Evolutionary conservation across 2,113 vertebrate genomes (phyloP).

Genomic region (Myrmecobius fasciatus): DNA sequence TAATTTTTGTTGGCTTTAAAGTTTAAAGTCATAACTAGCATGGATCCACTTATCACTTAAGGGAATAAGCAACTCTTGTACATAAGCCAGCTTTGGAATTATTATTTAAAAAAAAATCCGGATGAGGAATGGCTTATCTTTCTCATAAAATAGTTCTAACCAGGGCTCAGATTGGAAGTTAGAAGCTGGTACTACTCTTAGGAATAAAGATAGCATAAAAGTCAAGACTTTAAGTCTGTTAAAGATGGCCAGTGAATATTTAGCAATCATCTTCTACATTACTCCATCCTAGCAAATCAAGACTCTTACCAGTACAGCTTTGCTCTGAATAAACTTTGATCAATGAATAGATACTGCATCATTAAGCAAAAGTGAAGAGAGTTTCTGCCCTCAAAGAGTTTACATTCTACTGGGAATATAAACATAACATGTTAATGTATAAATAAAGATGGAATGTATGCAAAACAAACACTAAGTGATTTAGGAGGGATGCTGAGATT

Average conservation of each 20-base stretch:
- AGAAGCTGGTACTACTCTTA: background rate
- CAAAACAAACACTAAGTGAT: background rate
- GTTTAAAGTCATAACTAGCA: slow-evolving; percentile 33
- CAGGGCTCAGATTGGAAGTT: slow-evolving; percentile 21
- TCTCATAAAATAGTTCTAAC: background rate
- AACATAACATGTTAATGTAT: background rate
- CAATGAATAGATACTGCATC: background rate
- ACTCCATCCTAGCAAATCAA: background rate
- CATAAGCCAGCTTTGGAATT: background rate
- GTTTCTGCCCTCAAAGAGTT: background rate
- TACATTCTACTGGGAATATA: background rate
- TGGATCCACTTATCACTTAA: background rate
- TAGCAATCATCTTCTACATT: background rate
- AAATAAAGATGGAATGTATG: background rate
- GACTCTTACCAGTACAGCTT: background rate
- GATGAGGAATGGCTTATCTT: background rate
- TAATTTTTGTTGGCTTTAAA: slow-evolving; percentile 32
- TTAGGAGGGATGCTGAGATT: background rate
- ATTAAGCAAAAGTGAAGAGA: background rate
- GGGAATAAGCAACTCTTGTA: slow-evolving; percentile 18
- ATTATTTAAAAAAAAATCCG: slow-evolving; percentile 36
- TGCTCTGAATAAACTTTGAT: background rate
- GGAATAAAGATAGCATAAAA: slow-evolving; percentile 11
- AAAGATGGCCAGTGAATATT: slow-evolving; percentile 56
- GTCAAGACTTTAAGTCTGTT: background rate